Base-by-base conservation (phyloP, 1,140 invertebrate species). In the Alviniconcha marisindica region DNA sequence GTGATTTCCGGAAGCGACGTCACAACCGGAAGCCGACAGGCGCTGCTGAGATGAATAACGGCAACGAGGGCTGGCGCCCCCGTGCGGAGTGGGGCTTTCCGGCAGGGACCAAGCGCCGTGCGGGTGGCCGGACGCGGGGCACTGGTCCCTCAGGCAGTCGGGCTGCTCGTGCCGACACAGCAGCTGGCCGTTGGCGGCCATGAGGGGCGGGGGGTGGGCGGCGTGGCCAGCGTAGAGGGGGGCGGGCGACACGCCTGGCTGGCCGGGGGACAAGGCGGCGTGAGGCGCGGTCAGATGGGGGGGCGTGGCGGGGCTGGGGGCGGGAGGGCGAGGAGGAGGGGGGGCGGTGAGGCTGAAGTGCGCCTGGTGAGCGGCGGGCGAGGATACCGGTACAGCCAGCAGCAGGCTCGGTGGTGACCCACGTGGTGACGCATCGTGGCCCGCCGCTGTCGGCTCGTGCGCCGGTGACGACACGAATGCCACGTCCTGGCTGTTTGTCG, bases 151-250 rank as follows among this genome's bases (percentile, higher is more conserved):
- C 33, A 71, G 40, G 36, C 33, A 36, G 69, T 71, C 40, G 69
- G 12, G 38, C 36, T 71, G 69, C 21, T 36, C 69, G 69, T 71
- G 38, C 14, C 24, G 69, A 24, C 36, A n/a, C 4, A 76, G 2
- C 73, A 76, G 73, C 5, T 76, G 73, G 15, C 73, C 73, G 1
- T 76, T 40, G 15, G 73, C 42, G 7, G 73, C 51, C 73, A 76
- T 76, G 24, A 76, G 73, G 38, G 71, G 71, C 40, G 73, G 73
- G 33, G 66, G 66, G 24, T 7, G 28, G 60, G 60, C 7, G 24
- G 28, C 60, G 60, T 63, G 21, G 60, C 10, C 10, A n/a, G 21
- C 7, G 60, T 14, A 31, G 28, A n/a, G n/a, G n/a, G n/a, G n/a
- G n/a, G n/a, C n/a, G n/a, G n/a, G n/a, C n/a, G n/a, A n/a, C n/a